Evolutionary conservation across 2,797 vertebrate genomes (phyloP).

Genomic region (Ctenopoma multispine): DNA sequence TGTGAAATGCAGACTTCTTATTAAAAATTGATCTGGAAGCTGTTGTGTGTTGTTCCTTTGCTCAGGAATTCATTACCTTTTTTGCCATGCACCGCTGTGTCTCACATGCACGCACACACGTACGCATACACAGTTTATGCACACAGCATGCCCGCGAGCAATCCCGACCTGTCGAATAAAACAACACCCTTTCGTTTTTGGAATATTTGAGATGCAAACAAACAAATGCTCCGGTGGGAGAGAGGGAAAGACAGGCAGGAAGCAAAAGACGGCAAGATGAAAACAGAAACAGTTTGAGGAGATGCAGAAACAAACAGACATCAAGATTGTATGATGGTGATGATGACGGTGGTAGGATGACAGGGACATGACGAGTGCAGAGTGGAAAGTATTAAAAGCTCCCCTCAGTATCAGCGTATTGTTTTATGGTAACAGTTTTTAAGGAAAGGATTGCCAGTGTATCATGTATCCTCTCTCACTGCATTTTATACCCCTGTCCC

Average conservation of each 20-base stretch:
- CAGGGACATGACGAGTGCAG: constrained; percentile 1
- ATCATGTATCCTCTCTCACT: constrained; percentile 9
- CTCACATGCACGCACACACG: constrained; percentile 6
- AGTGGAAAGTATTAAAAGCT: constrained; percentile 9
- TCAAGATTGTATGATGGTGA: constrained; percentile 29
- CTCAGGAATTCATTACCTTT: constrained; percentile 82
- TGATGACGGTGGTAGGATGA: constrained; percentile 46
- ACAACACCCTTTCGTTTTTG: constrained; percentile 72
- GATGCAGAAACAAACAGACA: constrained; percentile 15
- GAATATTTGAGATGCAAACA: constrained; percentile 76
- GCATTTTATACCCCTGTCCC: constrained; percentile 9
- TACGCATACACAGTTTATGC: constrained; percentile 6
- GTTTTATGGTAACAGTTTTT: constrained; percentile 32
- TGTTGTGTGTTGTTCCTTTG: constrained; percentile 78
- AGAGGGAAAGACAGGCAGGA: constrained; percentile 1
- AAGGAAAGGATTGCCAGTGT: constrained; percentile 9
- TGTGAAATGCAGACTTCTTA: constrained; percentile 79
- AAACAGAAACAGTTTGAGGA: constrained; percentile 15
- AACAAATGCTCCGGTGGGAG: constrained; percentile 66
- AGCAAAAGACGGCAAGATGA: constrained; percentile 22
- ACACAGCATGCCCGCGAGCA: constrained; percentile 63
- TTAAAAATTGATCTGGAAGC: constrained; percentile 86
- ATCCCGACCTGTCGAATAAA: constrained; percentile 72
- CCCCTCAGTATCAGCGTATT: constrained; percentile 20
- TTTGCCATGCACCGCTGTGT: constrained; percentile 67